phyloP scores from a whole-genome alignment of 2,797 vertebrate genomes.

The Sardinella longiceps region DNA sequence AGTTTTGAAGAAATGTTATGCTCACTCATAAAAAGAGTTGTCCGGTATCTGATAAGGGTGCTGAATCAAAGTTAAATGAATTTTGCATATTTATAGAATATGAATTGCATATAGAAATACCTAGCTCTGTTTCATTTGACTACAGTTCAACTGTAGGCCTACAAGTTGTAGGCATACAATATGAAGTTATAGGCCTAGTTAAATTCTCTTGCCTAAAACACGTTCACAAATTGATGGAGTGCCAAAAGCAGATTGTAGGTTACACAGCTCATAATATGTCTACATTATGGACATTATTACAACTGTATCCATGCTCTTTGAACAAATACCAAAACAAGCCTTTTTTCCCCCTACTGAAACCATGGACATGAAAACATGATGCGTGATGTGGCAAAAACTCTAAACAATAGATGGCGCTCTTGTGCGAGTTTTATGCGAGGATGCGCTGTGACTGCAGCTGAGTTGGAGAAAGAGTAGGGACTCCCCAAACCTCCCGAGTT shows the following conservation, averaged over 20 bases:
- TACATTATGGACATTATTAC: neutral
- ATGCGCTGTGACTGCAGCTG: conserved; percentile 54
- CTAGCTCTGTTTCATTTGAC: too few species aligned
- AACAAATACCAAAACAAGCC: neutral
- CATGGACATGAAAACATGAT: neutral
- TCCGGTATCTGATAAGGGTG: neutral
- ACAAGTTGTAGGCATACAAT: too few species aligned
- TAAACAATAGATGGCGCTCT: neutral
- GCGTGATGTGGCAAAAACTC: too few species aligned
- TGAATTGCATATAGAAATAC: neutral
- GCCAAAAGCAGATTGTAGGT: too few species aligned
- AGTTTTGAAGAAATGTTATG: neutral
- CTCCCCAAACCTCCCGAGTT: conserved; percentile 63
- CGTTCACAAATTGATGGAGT: too few species aligned
- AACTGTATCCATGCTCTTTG: neutral
- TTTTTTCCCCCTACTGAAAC: neutral
- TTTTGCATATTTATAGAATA: neutral
- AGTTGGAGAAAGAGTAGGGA: conserved; percentile 60
- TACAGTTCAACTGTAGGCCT: too few species aligned
- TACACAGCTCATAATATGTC: neutral
- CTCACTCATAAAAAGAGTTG: too few species aligned
- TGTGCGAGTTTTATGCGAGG: conserved; percentile 39
- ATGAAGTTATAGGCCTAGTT: too few species aligned
- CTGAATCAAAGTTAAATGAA: neutral
- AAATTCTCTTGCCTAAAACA: too few species aligned